Conservation (phyloP, 1,140 invertebrate genomes). For the Zeugodacus cucurbitae region DNA sequence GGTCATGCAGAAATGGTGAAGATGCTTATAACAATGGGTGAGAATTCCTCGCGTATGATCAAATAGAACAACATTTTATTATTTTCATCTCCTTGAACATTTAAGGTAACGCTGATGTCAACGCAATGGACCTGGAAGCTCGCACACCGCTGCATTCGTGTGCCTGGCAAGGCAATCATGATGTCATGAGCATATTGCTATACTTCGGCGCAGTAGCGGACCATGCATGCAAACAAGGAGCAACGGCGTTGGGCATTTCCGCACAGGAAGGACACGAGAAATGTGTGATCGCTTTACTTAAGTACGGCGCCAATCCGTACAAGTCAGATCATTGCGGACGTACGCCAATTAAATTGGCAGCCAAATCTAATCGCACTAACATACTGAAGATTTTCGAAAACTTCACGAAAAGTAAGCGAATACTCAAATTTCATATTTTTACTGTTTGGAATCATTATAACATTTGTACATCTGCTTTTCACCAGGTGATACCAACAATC, state of each 20-base stretch:
- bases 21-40: conserved; percentile 78
- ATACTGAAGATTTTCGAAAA: conserved; percentile 65
- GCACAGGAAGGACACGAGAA: conserved; percentile 92
- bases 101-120: conserved; percentile 80
- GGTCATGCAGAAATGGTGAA: conserved; percentile 83
- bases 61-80: neutral
- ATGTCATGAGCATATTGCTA: conserved; percentile 84
- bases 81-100: conserved; percentile 25
- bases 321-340: conserved; percentile 91
- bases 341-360: conserved; percentile 71
- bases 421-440: neutral
- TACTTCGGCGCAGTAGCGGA: conserved; percentile 83
- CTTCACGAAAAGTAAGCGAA: conserved; percentile 62
- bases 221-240: conserved; percentile 93
- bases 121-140: conserved; percentile 89
- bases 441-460: neutral
- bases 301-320: conserved; percentile 90
- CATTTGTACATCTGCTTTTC: neutral
- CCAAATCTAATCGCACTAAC: conserved; percentile 68
- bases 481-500: conserved; percentile 63
- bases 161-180: conserved; percentile 93
- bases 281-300: conserved; percentile 85
- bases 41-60: neutral
- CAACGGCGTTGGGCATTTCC: conserved; percentile 88
- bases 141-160: conserved; percentile 92